Conservation (phyloP, 2,888 invertebrate species). For the Caradrina clavipalpis region DNA sequence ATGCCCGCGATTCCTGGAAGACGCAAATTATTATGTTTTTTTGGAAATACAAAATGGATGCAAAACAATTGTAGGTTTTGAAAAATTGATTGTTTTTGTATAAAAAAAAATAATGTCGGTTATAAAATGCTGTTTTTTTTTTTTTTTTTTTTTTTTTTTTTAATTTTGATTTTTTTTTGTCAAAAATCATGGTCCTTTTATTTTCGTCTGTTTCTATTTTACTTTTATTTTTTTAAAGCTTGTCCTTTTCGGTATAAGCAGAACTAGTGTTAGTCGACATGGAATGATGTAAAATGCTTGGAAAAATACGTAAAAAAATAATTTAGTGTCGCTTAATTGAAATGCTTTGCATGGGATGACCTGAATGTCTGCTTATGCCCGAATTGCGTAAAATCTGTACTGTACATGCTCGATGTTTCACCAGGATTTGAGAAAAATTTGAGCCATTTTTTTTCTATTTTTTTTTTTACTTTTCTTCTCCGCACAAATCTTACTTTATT, state of each 20-base stretch:
- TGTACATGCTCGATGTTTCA: constrained; percentile 88
- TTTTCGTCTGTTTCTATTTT: background rate
- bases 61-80: background rate
- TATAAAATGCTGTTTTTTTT: constrained; percentile 7
- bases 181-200: background rate
- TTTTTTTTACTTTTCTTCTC: constrained; percentile 63
- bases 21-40: constrained; percentile 15
- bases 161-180: background rate
- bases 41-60: constrained; percentile 7
- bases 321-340: constrained; percentile 21
- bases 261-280: constrained; percentile 4
- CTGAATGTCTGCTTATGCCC: constrained; percentile 66
- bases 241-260: constrained; percentile 32
- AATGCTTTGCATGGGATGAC: constrained; percentile 73
- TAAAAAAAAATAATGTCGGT: background rate
- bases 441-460: constrained; percentile 63
- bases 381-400: constrained; percentile 70
- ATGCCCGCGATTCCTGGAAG: constrained; percentile 13
- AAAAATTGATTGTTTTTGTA: background rate
- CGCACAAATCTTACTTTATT: constrained; percentile 66
- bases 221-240: constrained; percentile 14
- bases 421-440: constrained; percentile 74
- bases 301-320: constrained; percentile 1
- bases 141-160: background rate
- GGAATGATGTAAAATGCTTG: constrained; percentile 19